A percentile compares a stretch with the other conserved stretches of the same genome.
These are phyloP conservation scores for Drosophila neonasuta DNA, from an alignment of 2,888 invertebrate species.

Conservation along the genomic window DNA sequence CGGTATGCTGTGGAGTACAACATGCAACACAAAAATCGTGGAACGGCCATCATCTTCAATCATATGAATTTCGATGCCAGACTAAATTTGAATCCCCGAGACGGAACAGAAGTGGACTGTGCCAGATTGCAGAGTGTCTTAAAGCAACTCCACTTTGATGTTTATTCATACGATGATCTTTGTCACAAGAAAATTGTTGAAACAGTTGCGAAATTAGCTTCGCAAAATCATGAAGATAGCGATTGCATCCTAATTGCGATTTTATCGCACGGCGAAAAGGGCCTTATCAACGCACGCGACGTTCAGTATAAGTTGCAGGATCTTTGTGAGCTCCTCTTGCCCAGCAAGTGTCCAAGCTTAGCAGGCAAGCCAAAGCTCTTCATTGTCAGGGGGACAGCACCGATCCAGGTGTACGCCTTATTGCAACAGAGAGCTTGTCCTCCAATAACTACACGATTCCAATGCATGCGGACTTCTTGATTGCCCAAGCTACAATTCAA, in stretches of 20 bases:
- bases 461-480: conserved; percentile 6
- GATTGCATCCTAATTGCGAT: conserved; percentile 5
- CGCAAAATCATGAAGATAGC: neutral
- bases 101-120: conserved; percentile 4
- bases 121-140: neutral
- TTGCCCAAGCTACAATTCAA: neutral
- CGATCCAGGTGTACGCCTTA: neutral
- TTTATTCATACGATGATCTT: neutral
- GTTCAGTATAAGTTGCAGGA: neutral
- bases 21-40: conserved; percentile 11
- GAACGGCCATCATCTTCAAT: conserved; percentile 10
- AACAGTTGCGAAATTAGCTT: neutral
- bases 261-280: neutral
- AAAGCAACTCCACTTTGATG: neutral
- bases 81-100: neutral
- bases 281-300: neutral
- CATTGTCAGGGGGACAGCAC: neutral
- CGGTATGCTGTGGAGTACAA: conserved; percentile 11
- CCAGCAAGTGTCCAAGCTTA: conserved; percentile 5
- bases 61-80: neutral
- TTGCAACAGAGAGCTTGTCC: neutral
- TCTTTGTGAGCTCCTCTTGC: neutral
- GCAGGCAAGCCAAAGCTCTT: conserved; percentile 13
- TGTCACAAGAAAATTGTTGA: neutral
- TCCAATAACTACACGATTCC: conserved; percentile 3